These are phyloP conservation scores for Dione juno DNA, from an alignment of 2,888 invertebrate genomes.

Conservation along the genomic window DNA sequence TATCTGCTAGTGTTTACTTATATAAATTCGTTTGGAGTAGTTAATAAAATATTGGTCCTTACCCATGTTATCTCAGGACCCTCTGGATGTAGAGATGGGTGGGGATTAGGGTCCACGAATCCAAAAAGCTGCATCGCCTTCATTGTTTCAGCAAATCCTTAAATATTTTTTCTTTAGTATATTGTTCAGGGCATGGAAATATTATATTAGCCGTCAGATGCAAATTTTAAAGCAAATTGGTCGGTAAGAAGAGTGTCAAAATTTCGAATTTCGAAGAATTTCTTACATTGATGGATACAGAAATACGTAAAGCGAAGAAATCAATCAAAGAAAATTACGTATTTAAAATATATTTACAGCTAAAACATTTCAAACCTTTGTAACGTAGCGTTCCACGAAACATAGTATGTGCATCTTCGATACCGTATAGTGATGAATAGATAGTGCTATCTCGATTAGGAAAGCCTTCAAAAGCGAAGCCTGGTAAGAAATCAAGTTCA, in stretches of 20 bases:
- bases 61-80: slow-evolving; percentile 99
- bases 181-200: no score
- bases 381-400: slow-evolving; percentile 97
- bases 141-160: slow-evolving; percentile 94
- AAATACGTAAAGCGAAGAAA: not conserved
- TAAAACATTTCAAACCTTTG: slow-evolving; percentile 74
- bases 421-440: slow-evolving; percentile 94
- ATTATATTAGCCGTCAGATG: no score
- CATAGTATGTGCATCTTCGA: slow-evolving; percentile 93
- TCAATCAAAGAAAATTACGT: no score
- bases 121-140: slow-evolving; percentile 94
- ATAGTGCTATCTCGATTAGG: slow-evolving; percentile 97
- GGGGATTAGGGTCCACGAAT: slow-evolving; percentile 92
- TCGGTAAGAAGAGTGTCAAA: no score
- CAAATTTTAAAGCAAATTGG: no score
- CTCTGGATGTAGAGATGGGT: slow-evolving; percentile 95
- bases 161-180: not conserved
- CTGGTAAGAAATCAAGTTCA: slow-evolving; percentile 95
- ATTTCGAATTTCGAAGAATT: no score
- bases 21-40: no score
- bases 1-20: no score
- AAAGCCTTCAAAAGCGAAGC: slow-evolving; percentile 97
- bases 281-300: no score
- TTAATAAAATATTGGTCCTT: slow-evolving; percentile 42
- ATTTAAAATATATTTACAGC: no score